Base-by-base conservation (phyloP, 2,113 vertebrate species). In the Salvator merianae region DNA sequence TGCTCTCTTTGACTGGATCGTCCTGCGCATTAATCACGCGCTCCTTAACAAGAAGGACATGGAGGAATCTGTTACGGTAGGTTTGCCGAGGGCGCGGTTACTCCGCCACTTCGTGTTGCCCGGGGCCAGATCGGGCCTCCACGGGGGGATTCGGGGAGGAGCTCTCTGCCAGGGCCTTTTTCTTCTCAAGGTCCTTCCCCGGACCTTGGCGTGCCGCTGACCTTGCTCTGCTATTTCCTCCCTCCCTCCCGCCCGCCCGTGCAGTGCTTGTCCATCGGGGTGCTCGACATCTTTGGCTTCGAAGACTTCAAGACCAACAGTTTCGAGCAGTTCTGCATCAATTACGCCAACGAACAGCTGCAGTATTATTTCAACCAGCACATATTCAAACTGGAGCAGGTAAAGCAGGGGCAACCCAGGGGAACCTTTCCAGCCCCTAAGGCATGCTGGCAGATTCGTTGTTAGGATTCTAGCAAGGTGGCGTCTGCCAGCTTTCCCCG, bases 311-410 rank as follows among this genome's bases (percentile, higher is more conserved):
- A 96, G 89, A 98, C 96, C 84, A 99, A 99, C 95, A 99, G 99
- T 91, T 99, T 99, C 34, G 98, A 99, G 88, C 98, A 99, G 92
- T 99, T 99, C 94, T 99, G 98, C 92, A 99, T 99, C 91, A 99
- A 99, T 94, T 99, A 99, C n/a, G 98, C 99, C 87, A 99, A 99
- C 0, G 98, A 99, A 89, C 98, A 99, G 94, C 97, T 99, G 70
- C 99, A 99, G 95, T 98, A 99, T 95, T 99, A 99, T 93, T 99
- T 99, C 95, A 99, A 98, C 89, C 97, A 99, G 87, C 98, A 99
- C 91, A 99, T 99, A 91, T 99, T 99, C 94, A 99, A 97, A 86
- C 94, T 99, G 85, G 98, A 99, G 86, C 99, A 99, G 98, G 99
- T 99, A 88, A 96, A 95, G 86, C 6, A 1, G 65, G 43, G 24